Percentiles rank a stretch among this genome's conserved stretches.
Conservation (phyloP, 2,888 invertebrate genomes). For the Odontocerum albicorne region DNA sequence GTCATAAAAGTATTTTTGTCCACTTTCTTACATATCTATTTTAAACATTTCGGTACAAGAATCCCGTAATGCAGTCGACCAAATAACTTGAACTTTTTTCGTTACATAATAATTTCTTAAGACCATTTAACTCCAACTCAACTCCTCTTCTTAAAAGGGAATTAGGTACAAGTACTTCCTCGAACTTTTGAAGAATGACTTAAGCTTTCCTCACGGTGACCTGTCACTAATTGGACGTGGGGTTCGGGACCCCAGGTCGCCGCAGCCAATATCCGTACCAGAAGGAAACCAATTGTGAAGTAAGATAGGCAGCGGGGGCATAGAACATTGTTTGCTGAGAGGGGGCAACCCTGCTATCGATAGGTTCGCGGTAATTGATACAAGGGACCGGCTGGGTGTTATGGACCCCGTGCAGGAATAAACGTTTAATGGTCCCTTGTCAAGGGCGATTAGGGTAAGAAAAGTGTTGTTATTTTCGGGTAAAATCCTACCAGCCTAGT, state of each 20-base stretch:
- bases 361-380: slow-evolving; percentile 20
- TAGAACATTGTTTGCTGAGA: slow-evolving; percentile 1
- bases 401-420: slow-evolving; percentile 12
- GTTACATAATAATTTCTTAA: too few species aligned
- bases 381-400: slow-evolving; percentile 12
- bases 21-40: too few species aligned
- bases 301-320: neutral
- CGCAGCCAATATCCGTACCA: slow-evolving; percentile 30
- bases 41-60: too few species aligned
- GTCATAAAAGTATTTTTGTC: too few species aligned
- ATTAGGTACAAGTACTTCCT: too few species aligned
- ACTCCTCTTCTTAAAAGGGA: too few species aligned
- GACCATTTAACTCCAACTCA: too few species aligned
- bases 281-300: slow-evolving; percentile 14
- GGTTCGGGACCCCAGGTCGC: slow-evolving; percentile 26
- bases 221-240: slow-evolving; percentile 30
- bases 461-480: too few species aligned
- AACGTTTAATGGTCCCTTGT: slow-evolving; percentile 15
- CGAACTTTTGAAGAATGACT: neutral
- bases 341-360: slow-evolving; percentile 1
- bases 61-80: too few species aligned
- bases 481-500: too few species aligned
- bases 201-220: slow-evolving; percentile 10
- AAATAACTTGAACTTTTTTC: too few species aligned
- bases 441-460: slow-evolving; percentile 15